A percentile compares a stretch with the other conserved stretches of the same genome.
Conservation (phyloP, 2,113 vertebrate genomes). For the Eurypyga helias region DNA sequence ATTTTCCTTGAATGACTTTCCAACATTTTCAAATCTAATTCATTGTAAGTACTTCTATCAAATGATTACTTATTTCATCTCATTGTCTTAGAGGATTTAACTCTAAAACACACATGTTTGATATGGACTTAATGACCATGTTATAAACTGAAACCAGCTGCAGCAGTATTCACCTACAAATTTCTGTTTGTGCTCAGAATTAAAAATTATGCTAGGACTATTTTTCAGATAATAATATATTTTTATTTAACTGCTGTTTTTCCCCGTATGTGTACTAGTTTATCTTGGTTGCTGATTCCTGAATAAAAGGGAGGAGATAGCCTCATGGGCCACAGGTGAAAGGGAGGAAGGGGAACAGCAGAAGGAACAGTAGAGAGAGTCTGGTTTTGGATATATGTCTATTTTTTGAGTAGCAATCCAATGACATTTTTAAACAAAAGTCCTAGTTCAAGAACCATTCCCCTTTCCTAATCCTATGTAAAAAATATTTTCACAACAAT, state of each 20-base stretch:
- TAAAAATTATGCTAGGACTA: slow-evolving; percentile 11
- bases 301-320: background rate
- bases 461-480: background rate
- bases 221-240: slow-evolving; percentile 24
- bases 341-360: background rate
- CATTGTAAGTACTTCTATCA: slow-evolving; percentile 25
- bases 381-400: background rate
- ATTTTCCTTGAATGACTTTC: slow-evolving; percentile 71
- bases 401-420: background rate
- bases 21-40: slow-evolving; percentile 53
- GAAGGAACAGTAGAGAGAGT: background rate
- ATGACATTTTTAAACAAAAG: background rate
- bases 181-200: slow-evolving; percentile 50
- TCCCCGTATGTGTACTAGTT: background rate
- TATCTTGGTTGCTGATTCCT: background rate
- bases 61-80: slow-evolving; percentile 45
- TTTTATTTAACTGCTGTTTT: background rate
- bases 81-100: slow-evolving; percentile 48
- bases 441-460: background rate
- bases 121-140: background rate
- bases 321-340: background rate
- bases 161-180: background rate
- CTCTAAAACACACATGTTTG: slow-evolving; percentile 4
- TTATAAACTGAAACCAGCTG: slow-evolving; percentile 41
- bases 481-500: background rate